Evolutionary conservation across 2,888 invertebrate genomes (phyloP).

Genomic region (Xestia c-nigrum): DNA sequence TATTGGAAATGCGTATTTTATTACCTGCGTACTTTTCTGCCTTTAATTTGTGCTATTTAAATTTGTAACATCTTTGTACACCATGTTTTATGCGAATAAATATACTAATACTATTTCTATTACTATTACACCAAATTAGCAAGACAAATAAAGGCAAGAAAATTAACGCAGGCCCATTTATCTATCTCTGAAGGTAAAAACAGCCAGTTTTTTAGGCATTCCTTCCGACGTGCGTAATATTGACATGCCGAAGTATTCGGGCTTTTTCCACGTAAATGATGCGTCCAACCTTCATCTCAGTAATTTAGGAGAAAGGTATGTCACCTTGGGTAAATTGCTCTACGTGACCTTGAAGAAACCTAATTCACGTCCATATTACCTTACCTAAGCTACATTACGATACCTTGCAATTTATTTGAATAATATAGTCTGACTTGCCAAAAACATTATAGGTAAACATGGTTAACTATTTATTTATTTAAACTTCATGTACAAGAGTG

Average conservation of each 20-base stretch:
- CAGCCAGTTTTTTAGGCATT: conserved; percentile 1
- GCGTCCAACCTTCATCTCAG: conserved; percentile 13
- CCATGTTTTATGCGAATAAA: too few species aligned
- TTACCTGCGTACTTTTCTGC: neutral
- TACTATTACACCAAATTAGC: too few species aligned
- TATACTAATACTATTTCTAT: too few species aligned
- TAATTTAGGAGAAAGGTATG: conserved; percentile 10
- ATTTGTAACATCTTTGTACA: too few species aligned
- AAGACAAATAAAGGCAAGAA: neutral
- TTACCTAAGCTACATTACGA: neutral
- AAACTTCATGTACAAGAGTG: too few species aligned
- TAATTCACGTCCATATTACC: neutral
- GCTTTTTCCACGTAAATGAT: conserved; percentile 21
- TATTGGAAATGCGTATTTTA: neutral
- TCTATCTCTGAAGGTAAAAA: neutral
- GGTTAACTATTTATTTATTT: too few species aligned
- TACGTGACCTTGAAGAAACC: neutral
- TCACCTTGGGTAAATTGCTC: neutral
- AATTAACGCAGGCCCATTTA: neutral
- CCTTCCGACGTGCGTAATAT: conserved; percentile 5
- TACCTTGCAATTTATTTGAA: neutral
- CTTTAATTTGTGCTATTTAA: too few species aligned
- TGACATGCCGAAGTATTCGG: conserved; percentile 1
- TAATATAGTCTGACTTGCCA: neutral
- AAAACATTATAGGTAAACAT: neutral